Evolutionary conservation across 2,888 invertebrate species (phyloP).

Genomic region (Trichogramma dendrolimi): DNA sequence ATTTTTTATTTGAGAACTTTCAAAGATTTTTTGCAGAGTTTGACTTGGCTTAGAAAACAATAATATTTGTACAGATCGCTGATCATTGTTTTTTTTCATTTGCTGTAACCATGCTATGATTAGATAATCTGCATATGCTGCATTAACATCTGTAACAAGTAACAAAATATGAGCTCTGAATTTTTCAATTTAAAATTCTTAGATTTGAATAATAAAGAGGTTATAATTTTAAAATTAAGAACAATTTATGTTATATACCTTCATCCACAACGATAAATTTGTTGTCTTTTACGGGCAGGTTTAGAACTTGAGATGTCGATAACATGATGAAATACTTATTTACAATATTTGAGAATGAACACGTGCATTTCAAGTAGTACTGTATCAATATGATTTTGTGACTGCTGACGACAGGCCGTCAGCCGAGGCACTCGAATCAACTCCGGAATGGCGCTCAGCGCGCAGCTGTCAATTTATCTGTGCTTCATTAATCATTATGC

Average conservation of each 20-base stretch:
- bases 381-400: no score
- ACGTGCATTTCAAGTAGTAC: no score
- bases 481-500: no score
- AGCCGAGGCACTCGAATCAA: no score
- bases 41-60: constrained; percentile 40
- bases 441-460: no score
- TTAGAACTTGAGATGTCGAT: constrained; percentile 18
- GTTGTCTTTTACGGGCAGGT: constrained; percentile 8
- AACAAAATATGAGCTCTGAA: background rate
- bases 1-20: constrained; percentile 31
- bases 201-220: background rate
- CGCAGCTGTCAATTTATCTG: no score
- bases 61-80: constrained; percentile 34
- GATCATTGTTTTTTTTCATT: constrained; percentile 34
- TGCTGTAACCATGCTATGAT: constrained; percentile 43
- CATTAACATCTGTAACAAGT: constrained; percentile 36
- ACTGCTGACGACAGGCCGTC: no score
- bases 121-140: constrained; percentile 36
- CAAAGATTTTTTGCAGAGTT: constrained; percentile 30
- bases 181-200: background rate
- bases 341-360: no score
- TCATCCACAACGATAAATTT: constrained; percentile 44
- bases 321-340: no score
- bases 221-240: constrained; percentile 5
- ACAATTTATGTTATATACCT: constrained; percentile 35